Evolutionary conservation across 1,140 invertebrate species (phyloP).

Genomic region (Octopus bimaculoides): DNA sequence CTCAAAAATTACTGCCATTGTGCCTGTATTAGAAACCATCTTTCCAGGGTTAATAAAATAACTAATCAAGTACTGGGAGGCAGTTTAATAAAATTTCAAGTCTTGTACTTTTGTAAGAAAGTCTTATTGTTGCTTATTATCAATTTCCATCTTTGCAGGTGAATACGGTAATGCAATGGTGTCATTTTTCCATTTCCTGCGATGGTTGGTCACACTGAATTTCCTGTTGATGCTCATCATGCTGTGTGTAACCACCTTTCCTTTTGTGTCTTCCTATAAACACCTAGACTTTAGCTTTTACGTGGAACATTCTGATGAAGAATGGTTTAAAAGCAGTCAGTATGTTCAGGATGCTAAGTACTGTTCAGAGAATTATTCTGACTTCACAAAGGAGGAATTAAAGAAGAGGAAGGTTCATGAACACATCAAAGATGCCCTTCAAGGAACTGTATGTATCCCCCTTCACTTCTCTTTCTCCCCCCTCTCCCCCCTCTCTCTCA

Average conservation of each 20-base stretch:
- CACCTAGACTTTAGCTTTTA: not conserved
- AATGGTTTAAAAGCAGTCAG: not conserved
- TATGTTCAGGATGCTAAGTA: conserved; percentile 21
- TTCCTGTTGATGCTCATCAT: conserved; percentile 53
- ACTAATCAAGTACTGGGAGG: no score
- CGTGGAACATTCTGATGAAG: not conserved
- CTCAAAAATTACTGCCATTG: no score
- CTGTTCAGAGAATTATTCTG: conserved; percentile 29
- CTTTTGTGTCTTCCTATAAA: not conserved
- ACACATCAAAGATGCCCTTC: conserved; percentile 33
- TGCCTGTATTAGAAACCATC: no score
- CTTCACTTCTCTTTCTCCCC: not conserved
- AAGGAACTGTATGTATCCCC: conserved; percentile 42
- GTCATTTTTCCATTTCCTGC: conserved; percentile 72
- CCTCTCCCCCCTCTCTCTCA: not conserved
- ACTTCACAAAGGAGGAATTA: conserved; percentile 16
- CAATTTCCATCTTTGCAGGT: conserved; percentile 59
- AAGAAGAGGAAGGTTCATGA: conserved; percentile 13
- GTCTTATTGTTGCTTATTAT: not conserved
- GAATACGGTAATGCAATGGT: conserved; percentile 72
- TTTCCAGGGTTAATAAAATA: no score
- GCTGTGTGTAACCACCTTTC: conserved; percentile 35
- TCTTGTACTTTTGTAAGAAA: no score
- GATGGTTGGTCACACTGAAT: conserved; percentile 72
- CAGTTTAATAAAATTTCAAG: no score